A percentile compares a stretch with the other conserved stretches of the same genome.
Evolutionary conservation across 2,113 vertebrate genomes (phyloP).

Genomic region (Megaptera novaeangliae): DNA sequence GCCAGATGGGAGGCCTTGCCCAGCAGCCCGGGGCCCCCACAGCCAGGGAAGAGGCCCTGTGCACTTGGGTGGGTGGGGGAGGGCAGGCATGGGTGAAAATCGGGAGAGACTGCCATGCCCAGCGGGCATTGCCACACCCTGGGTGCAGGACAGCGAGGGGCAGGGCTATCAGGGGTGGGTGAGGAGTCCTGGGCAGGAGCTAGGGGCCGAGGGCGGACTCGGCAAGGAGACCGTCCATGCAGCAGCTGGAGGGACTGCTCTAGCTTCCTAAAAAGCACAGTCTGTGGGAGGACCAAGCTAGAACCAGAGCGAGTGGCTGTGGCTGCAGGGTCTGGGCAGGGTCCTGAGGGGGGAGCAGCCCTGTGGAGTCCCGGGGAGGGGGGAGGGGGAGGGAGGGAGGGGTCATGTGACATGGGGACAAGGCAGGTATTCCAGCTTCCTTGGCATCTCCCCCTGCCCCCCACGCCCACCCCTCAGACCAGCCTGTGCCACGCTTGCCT

Average conservation of each 20-base stretch:
- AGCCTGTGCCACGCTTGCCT: not conserved
- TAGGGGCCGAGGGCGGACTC: fast-evolving
- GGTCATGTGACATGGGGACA: not conserved
- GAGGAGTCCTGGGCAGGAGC: not conserved
- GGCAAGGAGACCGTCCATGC: not conserved
- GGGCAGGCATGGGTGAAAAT: fast-evolving
- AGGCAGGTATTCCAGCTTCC: not conserved
- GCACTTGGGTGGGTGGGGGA: no score
- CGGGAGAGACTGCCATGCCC: not conserved
- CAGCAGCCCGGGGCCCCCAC: not conserved
- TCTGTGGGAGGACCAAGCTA: not conserved
- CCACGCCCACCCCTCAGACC: no score
- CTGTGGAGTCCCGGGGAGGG: not conserved
- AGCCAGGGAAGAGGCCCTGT: not conserved
- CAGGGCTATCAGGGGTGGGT: not conserved
- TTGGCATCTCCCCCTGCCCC: not conserved
- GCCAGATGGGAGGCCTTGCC: not conserved
- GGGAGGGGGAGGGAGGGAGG: not conserved
- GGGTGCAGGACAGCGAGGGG: not conserved
- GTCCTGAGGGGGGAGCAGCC: not conserved
- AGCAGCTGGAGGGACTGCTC: not conserved
- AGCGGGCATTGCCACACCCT: not conserved
- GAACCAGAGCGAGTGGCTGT: not conserved
- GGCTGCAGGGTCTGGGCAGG: no score
- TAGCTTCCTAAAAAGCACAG: not conserved